Conservation (phyloP, 2,113 vertebrate genomes). For the Cyanoramphus novaezelandiae region DNA sequence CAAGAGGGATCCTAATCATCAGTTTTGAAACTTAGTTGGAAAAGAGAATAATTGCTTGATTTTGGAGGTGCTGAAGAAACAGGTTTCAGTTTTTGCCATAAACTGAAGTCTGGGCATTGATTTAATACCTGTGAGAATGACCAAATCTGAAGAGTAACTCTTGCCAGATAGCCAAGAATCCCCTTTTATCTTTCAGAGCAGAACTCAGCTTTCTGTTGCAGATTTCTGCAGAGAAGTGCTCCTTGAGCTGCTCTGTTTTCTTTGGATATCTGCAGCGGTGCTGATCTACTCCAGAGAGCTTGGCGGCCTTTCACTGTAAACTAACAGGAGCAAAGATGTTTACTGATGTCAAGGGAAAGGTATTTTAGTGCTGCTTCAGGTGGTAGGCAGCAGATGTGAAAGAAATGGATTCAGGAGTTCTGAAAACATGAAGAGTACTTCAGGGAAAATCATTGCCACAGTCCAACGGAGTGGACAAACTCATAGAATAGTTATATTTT, state of each 20-base stretch:
- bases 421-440: neutral
- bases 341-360: neutral
- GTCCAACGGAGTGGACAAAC: neutral
- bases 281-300: neutral
- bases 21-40: neutral
- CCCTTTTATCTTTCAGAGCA: neutral
- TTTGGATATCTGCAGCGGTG: neutral
- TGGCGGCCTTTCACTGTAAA: neutral
- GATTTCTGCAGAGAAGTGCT: neutral
- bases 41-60: neutral
- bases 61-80: neutral
- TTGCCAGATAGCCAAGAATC: neutral
- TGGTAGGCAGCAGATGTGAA: neutral
- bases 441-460: neutral
- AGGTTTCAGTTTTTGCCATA: neutral
- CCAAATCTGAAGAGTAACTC: neutral
- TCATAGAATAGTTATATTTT: neutral
- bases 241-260: neutral
- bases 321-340: neutral
- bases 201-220: neutral
- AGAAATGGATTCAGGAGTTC: neutral
- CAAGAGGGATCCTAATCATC: fast-evolving
- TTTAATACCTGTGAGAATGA: neutral
- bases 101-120: neutral
- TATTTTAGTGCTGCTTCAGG: neutral